phyloP scores from a whole-genome alignment of 2,113 vertebrate species.

The Ophiodon elongatus region DNA sequence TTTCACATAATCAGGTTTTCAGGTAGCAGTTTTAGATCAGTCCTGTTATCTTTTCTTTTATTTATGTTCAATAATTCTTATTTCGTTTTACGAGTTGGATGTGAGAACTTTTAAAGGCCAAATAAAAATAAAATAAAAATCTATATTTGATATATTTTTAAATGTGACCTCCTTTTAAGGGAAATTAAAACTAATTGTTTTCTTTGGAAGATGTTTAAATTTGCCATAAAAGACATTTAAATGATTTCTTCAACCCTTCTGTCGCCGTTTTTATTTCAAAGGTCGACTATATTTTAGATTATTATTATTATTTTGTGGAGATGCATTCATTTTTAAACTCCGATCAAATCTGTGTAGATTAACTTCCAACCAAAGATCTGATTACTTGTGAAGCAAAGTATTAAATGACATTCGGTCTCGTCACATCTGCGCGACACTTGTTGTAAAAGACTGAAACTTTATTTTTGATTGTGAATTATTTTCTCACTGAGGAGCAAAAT shows the following conservation, averaged over 20 bases:
- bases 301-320: not conserved
- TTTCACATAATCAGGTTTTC: not conserved
- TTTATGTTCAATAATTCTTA: not conserved
- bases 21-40: not conserved
- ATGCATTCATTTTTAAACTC: not conserved
- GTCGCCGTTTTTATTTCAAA: not conserved
- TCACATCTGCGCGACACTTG: not conserved
- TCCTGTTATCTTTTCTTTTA: not conserved
- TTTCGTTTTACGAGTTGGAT: not conserved
- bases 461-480: not conserved
- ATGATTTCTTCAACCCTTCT: not conserved
- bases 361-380: constrained; percentile 4
- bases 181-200: not conserved
- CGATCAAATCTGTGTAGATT: not conserved
- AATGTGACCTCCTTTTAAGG: not conserved
- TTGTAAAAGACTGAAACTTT: not conserved
- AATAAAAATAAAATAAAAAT: not conserved
- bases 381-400: not conserved
- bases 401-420: not conserved
- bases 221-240: not conserved
- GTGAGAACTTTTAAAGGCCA: not conserved
- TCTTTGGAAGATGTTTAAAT: not conserved
- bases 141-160: constrained; percentile 9
- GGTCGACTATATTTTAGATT: not conserved
- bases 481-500: not conserved